Base-by-base conservation (phyloP, 2,888 invertebrate genomes). In the Smittia sp. region DNA sequence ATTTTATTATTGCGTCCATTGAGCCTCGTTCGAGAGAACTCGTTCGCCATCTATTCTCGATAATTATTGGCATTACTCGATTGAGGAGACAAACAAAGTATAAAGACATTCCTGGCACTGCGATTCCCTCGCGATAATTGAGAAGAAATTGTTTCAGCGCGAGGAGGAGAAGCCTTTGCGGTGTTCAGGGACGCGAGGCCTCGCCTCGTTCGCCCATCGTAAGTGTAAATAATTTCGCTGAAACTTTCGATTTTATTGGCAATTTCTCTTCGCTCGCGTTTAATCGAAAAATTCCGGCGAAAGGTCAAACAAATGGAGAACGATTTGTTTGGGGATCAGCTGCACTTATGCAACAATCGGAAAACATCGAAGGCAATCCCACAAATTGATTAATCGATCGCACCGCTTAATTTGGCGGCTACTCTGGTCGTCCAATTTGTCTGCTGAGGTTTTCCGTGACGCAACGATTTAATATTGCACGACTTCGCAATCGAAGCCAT, bases 161-260 rank as follows among this genome's bases (percentile, higher is more conserved):
- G 46, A 46, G 46, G 15, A 46, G 46, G n/a, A 46, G n/a, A 46
- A 6, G 32, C 32, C n/a, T 46, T 46, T 15, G 46, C 13, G 46
- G n/a, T 46, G 46, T 46, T 46, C 15, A n/a, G 46, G 13, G 46
- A 46, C 11, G 13, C 9, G 46, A 46, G 46, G 46, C 46, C 46
- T 46, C 46, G 15, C 46, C 46, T 15, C 11, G n/a, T 6, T 32
- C 32, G 32, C 32, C 32, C 46, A 46, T 46, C 46, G n/a, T 46
- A 46, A 11, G 46, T 46, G 46, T 46, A 46, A n/a, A 15, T n/a
- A 6, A 3, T 6, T 46, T 46, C 4, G 46, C n/a, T n/a, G n/a
- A 46, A 58, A 58, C 58, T 58, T 58, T 58, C 58, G n/a, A 20
- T 58, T 58, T 58, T 58, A 22, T 58, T 58, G 58, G n/a, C n/a